Base-by-base conservation (phyloP, 2,888 invertebrate genomes). In the Acleris literana region DNA sequence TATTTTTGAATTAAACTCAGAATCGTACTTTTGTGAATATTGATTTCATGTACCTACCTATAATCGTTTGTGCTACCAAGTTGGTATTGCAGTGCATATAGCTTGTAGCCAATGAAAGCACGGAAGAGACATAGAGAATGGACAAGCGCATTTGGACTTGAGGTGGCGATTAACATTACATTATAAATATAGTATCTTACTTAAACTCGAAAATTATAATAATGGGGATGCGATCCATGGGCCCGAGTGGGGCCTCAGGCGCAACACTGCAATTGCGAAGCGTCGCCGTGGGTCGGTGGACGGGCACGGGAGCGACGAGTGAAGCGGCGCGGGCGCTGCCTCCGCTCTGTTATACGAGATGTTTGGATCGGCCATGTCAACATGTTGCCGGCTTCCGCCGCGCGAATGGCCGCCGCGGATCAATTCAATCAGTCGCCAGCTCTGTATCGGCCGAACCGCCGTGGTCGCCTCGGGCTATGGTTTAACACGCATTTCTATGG, bases 401-500 rank as follows among this genome's bases (percentile, higher is more conserved):
- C 59, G 29, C 61, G 68, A 59, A 57, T 46, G 44, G 58, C 64
- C 25, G 58, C 64, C 51, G 33, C 54, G 68, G 56, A 44, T 48
- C 70, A 66, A 68, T 68, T 57, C 53, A 80, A 76, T 81, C 83
- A 79, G 60, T 69, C 56, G 77, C 78, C 77, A 77, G 73, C 80
- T 76, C 76, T 79, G 73, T 68, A 71, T 71, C 75, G 71, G 71
- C 68, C 61, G 52, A 52, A 48, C 57, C 74, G 73, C 74, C 71
- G 75, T 73, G 71, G 76, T 77, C 79, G 82, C 83, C 80, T 80
- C 80, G 77, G 83, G 81, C 81, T 74, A 83, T 83, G 81, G 76
- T 79, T 81, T 78, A 74, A 71, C 81, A 79, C 80, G 77, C 81
- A 81, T 80, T 87, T 87, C 85, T 86, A 86, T 86, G 85, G 84